phyloP scores from a whole-genome alignment of 2,113 vertebrate genomes.

The Psammodynastes pulverulentus region DNA sequence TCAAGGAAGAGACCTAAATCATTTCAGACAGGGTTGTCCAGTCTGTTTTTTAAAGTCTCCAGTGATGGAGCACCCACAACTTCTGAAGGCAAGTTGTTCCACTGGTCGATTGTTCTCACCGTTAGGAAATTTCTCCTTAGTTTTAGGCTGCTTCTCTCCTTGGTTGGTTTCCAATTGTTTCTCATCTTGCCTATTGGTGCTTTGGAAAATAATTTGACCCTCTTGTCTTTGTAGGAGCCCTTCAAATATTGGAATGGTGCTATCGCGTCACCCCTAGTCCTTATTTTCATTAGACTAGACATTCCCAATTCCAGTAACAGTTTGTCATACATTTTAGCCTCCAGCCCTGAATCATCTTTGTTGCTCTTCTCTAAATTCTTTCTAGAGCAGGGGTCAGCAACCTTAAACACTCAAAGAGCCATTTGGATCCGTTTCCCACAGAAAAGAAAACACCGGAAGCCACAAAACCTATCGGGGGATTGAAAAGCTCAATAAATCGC shows the following conservation, averaged over 20 bases:
- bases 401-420: too few relatives aligned
- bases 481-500: too few relatives aligned
- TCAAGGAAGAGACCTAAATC: background rate
- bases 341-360: background rate
- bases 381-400: too few relatives aligned
- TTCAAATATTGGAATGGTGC: background rate
- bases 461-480: too few relatives aligned
- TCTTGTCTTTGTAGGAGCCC: background rate
- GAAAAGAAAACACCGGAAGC: too few relatives aligned
- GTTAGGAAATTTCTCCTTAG: background rate
- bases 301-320: background rate
- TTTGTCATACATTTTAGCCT: background rate
- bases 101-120: background rate
- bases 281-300: background rate
- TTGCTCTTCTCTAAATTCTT: background rate
- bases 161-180: background rate
- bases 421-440: too few relatives aligned
- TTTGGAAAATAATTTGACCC: too few relatives aligned
- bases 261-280: background rate
- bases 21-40: background rate
- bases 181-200: background rate
- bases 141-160: background rate
- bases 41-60: background rate
- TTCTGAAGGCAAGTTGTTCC: background rate
- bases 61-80: background rate